Evolutionary conservation across 2,888 invertebrate species (phyloP).

Genomic region (Nesidiocoris tenuis): DNA sequence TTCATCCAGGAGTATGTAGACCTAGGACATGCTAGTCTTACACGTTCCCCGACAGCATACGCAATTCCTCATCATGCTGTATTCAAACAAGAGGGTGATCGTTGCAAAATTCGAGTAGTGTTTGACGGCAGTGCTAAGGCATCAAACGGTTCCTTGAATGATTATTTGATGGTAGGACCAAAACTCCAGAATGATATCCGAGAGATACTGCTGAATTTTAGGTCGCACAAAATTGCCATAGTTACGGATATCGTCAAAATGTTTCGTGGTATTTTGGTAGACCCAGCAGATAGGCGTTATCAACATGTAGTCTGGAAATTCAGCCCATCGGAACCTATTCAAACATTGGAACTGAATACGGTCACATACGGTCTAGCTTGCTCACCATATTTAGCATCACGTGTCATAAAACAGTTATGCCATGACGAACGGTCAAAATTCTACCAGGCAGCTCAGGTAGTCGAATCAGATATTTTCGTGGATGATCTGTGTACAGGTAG

Average conservation of each 20-base stretch:
- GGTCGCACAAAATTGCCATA: slow-evolving; percentile 51
- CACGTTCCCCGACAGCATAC: neutral
- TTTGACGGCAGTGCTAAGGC: slow-evolving; percentile 25
- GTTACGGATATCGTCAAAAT: slow-evolving; percentile 49
- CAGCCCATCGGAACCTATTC: slow-evolving; percentile 26
- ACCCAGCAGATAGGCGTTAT: slow-evolving; percentile 40
- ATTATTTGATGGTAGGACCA: slow-evolving; percentile 18
- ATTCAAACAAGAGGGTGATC: slow-evolving; percentile 11
- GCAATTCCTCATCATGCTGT: slow-evolving; percentile 24
- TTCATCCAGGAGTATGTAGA: slow-evolving; percentile 21
- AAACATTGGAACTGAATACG: slow-evolving; percentile 46
- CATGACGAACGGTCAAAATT: slow-evolving; percentile 39
- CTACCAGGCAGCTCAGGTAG: slow-evolving; percentile 41
- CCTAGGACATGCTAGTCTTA: neutral
- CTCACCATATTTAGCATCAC: slow-evolving; percentile 48
- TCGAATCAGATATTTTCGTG: slow-evolving; percentile 14
- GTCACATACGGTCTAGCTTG: slow-evolving; percentile 50
- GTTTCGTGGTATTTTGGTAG: slow-evolving; percentile 34
- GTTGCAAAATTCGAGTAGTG: slow-evolving; percentile 14
- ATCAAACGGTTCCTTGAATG: slow-evolving; percentile 36
- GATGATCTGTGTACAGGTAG: slow-evolving; percentile 10
- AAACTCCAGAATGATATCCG: neutral
- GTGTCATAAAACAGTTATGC: slow-evolving; percentile 47
- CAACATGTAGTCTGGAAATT: slow-evolving; percentile 51
- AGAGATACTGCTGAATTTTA: slow-evolving; percentile 17